Conservation (phyloP, 2,888 invertebrate genomes). For the Chymomyza amoena region DNA sequence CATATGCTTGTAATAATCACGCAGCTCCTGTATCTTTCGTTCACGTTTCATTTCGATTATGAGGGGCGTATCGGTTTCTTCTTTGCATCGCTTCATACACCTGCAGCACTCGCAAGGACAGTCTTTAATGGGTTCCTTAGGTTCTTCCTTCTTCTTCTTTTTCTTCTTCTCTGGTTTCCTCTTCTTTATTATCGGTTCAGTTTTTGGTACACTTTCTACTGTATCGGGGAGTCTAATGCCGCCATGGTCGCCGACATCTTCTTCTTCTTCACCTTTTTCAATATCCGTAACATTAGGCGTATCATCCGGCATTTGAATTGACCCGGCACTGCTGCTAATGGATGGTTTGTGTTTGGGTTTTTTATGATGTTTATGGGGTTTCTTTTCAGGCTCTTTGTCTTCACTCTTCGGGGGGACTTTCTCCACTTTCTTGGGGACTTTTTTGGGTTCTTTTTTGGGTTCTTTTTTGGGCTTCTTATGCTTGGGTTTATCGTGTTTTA, state of each 20-base stretch:
- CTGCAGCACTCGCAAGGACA: slow-evolving; percentile 38
- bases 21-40: slow-evolving; percentile 16
- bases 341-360: no score
- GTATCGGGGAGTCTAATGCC: no score
- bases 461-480: not conserved
- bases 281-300: no score
- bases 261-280: no score
- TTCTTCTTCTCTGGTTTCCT: not conserved
- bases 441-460: not conserved
- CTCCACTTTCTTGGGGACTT: no score
- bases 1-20: slow-evolving; percentile 24
- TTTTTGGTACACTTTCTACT: not conserved
- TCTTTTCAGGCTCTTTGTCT: no score
- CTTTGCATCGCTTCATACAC: slow-evolving; percentile 18
- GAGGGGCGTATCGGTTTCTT: slow-evolving; percentile 34
- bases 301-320: no score
- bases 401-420: no score
- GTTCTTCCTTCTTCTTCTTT: not conserved
- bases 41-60: slow-evolving; percentile 36
- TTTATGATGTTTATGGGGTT: no score
- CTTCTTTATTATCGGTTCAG: no score
- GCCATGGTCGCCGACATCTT: not conserved
- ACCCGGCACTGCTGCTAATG: no score
- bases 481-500: not conserved
- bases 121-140: not conserved